Conservation (phyloP, 2,113 vertebrate species). For the Herpetotheres cachinnans region DNA sequence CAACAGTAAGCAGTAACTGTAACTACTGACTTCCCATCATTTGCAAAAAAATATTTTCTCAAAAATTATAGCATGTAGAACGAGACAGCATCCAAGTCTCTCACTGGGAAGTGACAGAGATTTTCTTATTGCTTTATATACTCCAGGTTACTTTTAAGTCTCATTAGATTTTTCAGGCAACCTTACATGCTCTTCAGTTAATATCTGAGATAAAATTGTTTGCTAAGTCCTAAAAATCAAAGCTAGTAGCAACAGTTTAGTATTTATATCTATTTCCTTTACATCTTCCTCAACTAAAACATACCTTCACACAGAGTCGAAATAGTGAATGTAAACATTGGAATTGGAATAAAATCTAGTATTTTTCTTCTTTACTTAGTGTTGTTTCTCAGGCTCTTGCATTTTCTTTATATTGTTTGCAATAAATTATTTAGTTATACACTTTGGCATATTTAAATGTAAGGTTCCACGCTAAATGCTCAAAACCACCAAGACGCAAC, state of each 20-base stretch:
- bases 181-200: background rate
- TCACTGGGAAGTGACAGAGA: constrained; percentile 56
- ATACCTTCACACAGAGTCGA: fast-evolving
- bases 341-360: background rate
- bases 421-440: background rate
- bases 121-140: constrained; percentile 63
- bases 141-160: background rate
- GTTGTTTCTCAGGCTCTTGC: background rate
- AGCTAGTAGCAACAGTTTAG: background rate
- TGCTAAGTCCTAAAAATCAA: background rate
- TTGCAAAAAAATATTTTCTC: constrained; percentile 69
- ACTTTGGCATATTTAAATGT: background rate
- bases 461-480: background rate
- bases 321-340: background rate
- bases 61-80: constrained; percentile 69
- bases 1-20: constrained; percentile 67
- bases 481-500: background rate
- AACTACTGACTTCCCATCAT: constrained; percentile 78
- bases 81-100: constrained; percentile 63
- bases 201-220: background rate
- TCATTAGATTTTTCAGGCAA: constrained; percentile 26
- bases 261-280: background rate
- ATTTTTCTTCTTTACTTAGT: background rate
- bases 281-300: background rate
- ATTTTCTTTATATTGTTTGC: background rate